A percentile compares a stretch with the other conserved stretches of the same genome.
Evolutionary conservation across 2,113 vertebrate genomes (phyloP).

Genomic region (Scomber scombrus): DNA sequence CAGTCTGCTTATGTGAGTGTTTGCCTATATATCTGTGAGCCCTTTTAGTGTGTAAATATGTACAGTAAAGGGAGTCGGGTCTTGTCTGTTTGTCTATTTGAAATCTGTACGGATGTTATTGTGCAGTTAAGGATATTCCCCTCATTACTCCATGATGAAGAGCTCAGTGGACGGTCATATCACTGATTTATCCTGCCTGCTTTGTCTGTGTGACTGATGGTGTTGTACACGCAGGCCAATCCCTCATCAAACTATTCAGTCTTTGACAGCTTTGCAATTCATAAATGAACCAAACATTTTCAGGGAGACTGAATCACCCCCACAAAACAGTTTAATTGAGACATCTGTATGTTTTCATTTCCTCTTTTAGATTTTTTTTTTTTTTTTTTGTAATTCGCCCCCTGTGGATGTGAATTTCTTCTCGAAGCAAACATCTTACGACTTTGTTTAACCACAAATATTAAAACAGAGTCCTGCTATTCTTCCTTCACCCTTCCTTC

Average conservation of each 20-base stretch:
- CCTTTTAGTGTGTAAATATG: background rate
- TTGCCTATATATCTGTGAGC: background rate
- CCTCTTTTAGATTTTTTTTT: conserved; percentile 12
- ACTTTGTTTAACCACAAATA: conserved; percentile 44
- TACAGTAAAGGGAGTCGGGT: background rate
- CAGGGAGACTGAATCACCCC: conserved; percentile 52
- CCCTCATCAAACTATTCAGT: conserved; percentile 67
- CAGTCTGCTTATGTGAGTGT: background rate
- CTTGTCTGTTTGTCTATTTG: conserved; percentile 59
- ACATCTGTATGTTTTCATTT: conserved; percentile 34
- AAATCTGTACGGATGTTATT: conserved; percentile 55
- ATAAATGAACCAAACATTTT: conserved; percentile 69
- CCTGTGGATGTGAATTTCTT: conserved; percentile 2
- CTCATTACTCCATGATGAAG: conserved; percentile 78
- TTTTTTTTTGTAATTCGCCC: background rate
- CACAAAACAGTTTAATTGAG: conserved; percentile 68
- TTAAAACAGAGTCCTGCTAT: conserved; percentile 30
- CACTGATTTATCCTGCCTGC: conserved; percentile 74
- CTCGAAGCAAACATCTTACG: background rate
- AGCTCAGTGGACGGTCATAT: conserved; percentile 77
- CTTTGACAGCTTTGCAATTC: conserved; percentile 68
- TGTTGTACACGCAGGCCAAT: conserved; percentile 61
- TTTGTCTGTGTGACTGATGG: conserved; percentile 74
- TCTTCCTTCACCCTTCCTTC: conserved; percentile 39
- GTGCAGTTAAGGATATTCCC: conserved; percentile 72